These are phyloP conservation scores for Catagonus wagneri DNA, from an alignment of 2,113 vertebrate genomes.

Conservation along the genomic window DNA sequence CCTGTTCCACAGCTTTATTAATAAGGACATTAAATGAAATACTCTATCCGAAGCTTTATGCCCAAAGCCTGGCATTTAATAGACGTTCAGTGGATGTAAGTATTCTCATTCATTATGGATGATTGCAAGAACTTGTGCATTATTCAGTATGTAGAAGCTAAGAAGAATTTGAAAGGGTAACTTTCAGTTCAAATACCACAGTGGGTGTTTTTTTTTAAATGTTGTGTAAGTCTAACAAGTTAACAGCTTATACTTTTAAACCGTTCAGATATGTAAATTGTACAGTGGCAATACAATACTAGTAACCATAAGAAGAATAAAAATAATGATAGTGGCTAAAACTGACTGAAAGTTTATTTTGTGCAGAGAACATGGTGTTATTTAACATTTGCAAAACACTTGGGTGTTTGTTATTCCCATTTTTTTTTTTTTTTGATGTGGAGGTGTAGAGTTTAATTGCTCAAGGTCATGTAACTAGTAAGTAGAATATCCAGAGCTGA, in stretches of 20 bases:
- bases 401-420: not conserved
- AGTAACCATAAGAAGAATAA: not conserved
- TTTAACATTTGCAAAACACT: not conserved
- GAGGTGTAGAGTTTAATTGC: not conserved
- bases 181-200: not conserved
- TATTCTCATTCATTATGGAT: constrained; percentile 72
- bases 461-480: not conserved
- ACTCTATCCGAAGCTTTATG: constrained; percentile 17
- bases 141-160: constrained; percentile 59
- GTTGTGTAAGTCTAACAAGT: constrained; percentile 16
- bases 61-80: constrained; percentile 47
- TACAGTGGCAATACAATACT: not conserved
- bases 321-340: constrained; percentile 4
- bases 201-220: not conserved
- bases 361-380: not conserved
- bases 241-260: constrained; percentile 22
- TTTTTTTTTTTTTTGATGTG: constrained; percentile 5
- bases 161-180: constrained; percentile 65
- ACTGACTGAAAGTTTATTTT: not conserved
- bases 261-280: not conserved
- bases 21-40: constrained; percentile 44
- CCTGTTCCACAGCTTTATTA: constrained; percentile 1
- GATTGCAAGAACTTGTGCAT: constrained; percentile 52
- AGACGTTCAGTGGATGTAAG: constrained; percentile 60
- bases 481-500: not conserved